Evolutionary conservation across 2,888 invertebrate genomes (phyloP), one percentile per base, ranked within the genome.

Genomic region (Dryobotodes eremita): DNA sequence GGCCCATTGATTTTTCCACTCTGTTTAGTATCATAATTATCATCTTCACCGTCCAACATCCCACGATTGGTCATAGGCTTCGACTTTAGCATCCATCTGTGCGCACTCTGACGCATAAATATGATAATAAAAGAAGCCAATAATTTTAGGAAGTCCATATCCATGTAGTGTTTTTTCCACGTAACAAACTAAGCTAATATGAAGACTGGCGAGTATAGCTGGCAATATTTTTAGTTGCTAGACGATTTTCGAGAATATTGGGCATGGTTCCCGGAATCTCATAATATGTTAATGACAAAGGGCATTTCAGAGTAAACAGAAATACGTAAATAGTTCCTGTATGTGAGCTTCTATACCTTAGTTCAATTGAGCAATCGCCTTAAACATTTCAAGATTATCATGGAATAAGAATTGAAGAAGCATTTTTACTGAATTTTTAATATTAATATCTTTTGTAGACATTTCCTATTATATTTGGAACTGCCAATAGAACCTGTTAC

Each of bases 241-340:
- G 64, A 57, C 65, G 70, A 80, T 80, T 75, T 64, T 75, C 48
- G 66, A 15, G 57, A 77, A 80, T 70, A 82, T 77, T 79, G 72
- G 72, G 36, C 70, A 78, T 76, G 66, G 50, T 81, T 78, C 76
- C 76, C 71, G 53, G 66, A 79, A 83, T 76, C 71, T 81, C 76
- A 78, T 79, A 66, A 83, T 68, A 77, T 75, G 64, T 71, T 69
- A 50, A 71, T 71, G 31, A 48, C 26, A 42, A 26, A 42, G 13
- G 23, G 31, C 77, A 64, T 74, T 66, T 69, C 59, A 61, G 46
- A 46, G 15, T 26, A 59, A 59, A 48, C 36, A 8, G 31, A 71
- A 69, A 61, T 61, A 8, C 1, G 31, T 53, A 26, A 84, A 68
- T 26, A 68, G 48, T 59, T 72, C 10, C 31, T n/a, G 4, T 17